Conservation (phyloP, 2,888 invertebrate species). For the Phlogophora meticulosa region DNA sequence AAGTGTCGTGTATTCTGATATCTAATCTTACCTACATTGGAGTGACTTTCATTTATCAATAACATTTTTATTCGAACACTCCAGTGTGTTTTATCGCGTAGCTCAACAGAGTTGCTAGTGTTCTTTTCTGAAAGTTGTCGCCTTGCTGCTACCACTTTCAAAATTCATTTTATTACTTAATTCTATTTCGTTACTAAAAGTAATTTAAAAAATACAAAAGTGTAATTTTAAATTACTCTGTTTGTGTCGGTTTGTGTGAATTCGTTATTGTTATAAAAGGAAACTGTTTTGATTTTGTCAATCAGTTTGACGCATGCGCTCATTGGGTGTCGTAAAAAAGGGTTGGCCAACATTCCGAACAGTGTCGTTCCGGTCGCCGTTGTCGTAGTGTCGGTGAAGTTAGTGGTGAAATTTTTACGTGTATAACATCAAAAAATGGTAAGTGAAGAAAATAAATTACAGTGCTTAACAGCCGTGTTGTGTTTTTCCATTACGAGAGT, state of each 20-base stretch:
- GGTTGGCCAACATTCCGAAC: constrained; percentile 87
- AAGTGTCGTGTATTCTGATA: constrained; percentile 72
- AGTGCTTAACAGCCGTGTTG: constrained; percentile 80
- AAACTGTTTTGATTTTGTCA: constrained; percentile 76
- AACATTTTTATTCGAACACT: constrained; percentile 57
- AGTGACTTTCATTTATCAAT: constrained; percentile 70
- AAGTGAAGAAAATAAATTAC: constrained; percentile 86
- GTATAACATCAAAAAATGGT: constrained; percentile 91
- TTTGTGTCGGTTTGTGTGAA: constrained; percentile 13
- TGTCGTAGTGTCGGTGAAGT: constrained; percentile 89
- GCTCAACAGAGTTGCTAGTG: constrained; percentile 73
- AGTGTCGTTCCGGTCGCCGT: constrained; percentile 91
- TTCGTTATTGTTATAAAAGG: constrained; percentile 66
- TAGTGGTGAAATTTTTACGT: constrained; percentile 90
- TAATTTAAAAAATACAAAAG: constrained; percentile 15
- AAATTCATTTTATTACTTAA: constrained; percentile 1
- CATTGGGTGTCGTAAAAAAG: constrained; percentile 84
- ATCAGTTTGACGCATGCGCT: constrained; percentile 90
- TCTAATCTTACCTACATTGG: constrained; percentile 73
- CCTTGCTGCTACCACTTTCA: constrained; percentile 58
- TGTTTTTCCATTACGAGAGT: constrained; percentile 74
- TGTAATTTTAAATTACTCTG: constrained; percentile 15
- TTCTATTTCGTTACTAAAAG: background rate
- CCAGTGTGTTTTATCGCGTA: constrained; percentile 67
- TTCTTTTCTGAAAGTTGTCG: constrained; percentile 78